Conservation (phyloP, 2,888 invertebrate species). For the Lochmaea capreae region DNA sequence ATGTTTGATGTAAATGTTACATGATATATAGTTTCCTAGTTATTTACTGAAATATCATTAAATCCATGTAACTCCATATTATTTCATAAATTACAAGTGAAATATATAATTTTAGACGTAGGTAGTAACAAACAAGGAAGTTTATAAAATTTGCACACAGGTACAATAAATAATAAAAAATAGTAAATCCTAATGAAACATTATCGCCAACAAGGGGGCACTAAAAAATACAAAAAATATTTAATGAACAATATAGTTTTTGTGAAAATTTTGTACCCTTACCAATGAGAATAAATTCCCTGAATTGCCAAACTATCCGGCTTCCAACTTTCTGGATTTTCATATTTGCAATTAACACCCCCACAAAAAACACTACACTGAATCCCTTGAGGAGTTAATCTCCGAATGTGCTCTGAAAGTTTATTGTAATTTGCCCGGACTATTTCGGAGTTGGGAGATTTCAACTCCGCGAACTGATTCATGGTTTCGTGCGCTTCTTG, state of each 20-base stretch:
- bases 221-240: background rate
- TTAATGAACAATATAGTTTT: too few relatives aligned
- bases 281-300: constrained; percentile 89
- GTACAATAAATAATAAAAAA: too few relatives aligned
- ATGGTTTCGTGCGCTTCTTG: constrained; percentile 39
- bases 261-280: constrained; percentile 46
- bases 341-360: constrained; percentile 85
- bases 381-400: constrained; percentile 75
- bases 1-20: constrained; percentile 5
- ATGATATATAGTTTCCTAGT: background rate
- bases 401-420: constrained; percentile 70
- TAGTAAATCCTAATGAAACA: too few relatives aligned
- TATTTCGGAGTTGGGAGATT: constrained; percentile 53
- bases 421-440: constrained; percentile 67
- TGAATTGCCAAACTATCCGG: constrained; percentile 76
- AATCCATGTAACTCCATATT: background rate
- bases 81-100: background rate
- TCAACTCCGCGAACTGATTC: constrained; percentile 53
- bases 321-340: constrained; percentile 73
- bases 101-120: background rate
- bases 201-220: too few relatives aligned
- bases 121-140: too few relatives aligned
- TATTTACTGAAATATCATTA: background rate
- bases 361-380: constrained; percentile 89
- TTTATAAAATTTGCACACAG: too few relatives aligned